A percentile compares a stretch with the other conserved stretches of the same genome.
These are phyloP conservation scores for Cephus pulcher DNA, from an alignment of 2,888 invertebrate genomes.

Conservation along the genomic window DNA sequence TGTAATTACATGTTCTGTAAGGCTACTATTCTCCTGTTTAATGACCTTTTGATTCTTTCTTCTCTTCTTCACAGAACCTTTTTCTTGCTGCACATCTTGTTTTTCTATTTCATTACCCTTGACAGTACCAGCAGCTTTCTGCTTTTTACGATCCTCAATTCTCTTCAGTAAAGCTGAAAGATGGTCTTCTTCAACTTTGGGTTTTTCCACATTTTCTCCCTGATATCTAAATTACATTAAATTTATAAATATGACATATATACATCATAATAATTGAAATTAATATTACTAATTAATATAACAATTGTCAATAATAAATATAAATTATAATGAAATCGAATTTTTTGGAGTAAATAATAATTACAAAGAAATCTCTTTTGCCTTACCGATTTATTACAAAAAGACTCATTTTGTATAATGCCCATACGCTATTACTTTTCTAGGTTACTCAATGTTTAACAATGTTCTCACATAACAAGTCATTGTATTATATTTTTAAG, in stretches of 20 bases:
- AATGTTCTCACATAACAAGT: too few species aligned
- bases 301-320: background rate
- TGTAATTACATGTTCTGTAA: conserved; percentile 2
- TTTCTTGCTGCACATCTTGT: conserved; percentile 16
- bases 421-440: too few species aligned
- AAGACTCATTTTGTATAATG: conserved; percentile 71
- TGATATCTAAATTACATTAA: conserved; percentile 49
- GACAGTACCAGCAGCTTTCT: conserved; percentile 31
- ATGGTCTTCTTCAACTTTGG: conserved; percentile 45
- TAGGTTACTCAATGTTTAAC: too few species aligned
- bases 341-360: conserved; percentile 31
- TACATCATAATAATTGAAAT: background rate
- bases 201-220: conserved; percentile 36
- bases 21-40: background rate
- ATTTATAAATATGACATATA: conserved; percentile 10
- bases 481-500: too few species aligned
- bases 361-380: conserved; percentile 10
- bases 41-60: conserved; percentile 25
- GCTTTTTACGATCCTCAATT: conserved; percentile 51
- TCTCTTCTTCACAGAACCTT: conserved; percentile 16
- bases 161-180: conserved; percentile 45
- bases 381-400: conserved; percentile 78
- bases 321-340: conserved; percentile 42
- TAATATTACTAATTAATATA: background rate
- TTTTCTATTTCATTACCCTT: conserved; percentile 18